Evolutionary conservation across 2,113 vertebrate species (phyloP).

Genomic region (Calidris pugnax): DNA sequence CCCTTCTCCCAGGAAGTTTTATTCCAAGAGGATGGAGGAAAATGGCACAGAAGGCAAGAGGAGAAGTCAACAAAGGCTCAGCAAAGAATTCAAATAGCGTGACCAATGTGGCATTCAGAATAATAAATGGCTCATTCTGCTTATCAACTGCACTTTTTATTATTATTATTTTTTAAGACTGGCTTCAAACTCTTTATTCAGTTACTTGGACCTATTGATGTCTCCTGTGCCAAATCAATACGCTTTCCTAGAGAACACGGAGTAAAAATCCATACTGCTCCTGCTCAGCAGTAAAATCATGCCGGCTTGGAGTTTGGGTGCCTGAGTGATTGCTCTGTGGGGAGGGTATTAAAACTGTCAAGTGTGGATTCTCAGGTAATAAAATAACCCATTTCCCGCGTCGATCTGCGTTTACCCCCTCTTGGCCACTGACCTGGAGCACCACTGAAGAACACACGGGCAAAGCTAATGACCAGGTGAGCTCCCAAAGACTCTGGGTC

Average conservation of each 20-base stretch:
- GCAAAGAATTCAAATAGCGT: background rate
- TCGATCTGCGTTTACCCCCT: background rate
- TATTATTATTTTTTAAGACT: constrained; percentile 46
- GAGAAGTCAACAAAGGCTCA: background rate
- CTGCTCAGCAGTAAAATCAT: constrained; percentile 27
- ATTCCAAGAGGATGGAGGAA: background rate
- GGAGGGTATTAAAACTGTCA: background rate
- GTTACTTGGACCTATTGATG: constrained; percentile 42
- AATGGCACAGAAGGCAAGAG: background rate
- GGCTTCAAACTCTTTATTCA: constrained; percentile 39
- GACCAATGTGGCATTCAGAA: background rate
- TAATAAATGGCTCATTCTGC: background rate
- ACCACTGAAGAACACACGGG: background rate
- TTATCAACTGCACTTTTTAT: constrained; percentile 27
- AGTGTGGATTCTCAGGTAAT: background rate
- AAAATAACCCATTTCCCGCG: constrained; percentile 1
- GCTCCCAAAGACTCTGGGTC: background rate
- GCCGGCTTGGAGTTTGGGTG: background rate
- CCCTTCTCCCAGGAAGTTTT: background rate
- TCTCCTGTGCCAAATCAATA: constrained; percentile 52
- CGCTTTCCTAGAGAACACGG: constrained; percentile 48
- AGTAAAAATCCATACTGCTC: constrained; percentile 54
- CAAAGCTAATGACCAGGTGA: background rate
- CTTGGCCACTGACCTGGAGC: background rate
- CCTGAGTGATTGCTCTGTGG: background rate